Evolutionary conservation across 2,888 invertebrate genomes (phyloP).

Genomic region (Megamerina dolium): DNA sequence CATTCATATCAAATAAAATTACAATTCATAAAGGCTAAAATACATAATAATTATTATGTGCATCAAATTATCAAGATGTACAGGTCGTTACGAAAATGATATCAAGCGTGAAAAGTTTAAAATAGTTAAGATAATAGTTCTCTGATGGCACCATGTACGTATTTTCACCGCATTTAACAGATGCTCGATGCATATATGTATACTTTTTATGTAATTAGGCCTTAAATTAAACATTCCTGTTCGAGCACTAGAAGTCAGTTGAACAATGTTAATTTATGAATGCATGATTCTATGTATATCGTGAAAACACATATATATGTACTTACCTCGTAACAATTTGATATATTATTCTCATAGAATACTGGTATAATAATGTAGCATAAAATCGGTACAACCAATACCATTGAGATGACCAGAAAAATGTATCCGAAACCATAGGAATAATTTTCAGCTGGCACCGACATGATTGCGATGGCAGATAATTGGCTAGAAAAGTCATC

Average conservation of each 20-base stretch:
- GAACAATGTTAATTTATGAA: neutral
- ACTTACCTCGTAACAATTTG: constrained; percentile 51
- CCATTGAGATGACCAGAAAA: constrained; percentile 45
- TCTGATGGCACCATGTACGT: too few relatives aligned
- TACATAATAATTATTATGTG: too few relatives aligned
- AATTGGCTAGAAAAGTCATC: constrained; percentile 50
- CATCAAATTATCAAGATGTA: too few relatives aligned
- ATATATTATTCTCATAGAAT: constrained; percentile 51
- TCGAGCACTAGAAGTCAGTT: too few relatives aligned
- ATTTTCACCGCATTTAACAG: too few relatives aligned
- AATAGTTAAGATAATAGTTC: too few relatives aligned
- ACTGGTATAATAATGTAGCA: constrained; percentile 50
- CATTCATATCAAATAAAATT: neutral
- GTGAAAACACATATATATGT: neutral
- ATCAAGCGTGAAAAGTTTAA: too few relatives aligned
- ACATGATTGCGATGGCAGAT: constrained; percentile 54
- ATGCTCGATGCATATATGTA: too few relatives aligned
- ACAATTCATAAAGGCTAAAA: neutral
- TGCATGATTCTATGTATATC: neutral
- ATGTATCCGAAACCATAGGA: constrained; percentile 51
- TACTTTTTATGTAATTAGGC: too few relatives aligned
- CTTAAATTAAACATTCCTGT: too few relatives aligned
- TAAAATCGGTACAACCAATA: constrained; percentile 39
- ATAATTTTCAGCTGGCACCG: constrained; percentile 54
- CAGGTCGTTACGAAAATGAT: too few relatives aligned